These are phyloP conservation scores for Phylloscopus trochilus DNA, from an alignment of 2,113 vertebrate species.

Conservation along the genomic window DNA sequence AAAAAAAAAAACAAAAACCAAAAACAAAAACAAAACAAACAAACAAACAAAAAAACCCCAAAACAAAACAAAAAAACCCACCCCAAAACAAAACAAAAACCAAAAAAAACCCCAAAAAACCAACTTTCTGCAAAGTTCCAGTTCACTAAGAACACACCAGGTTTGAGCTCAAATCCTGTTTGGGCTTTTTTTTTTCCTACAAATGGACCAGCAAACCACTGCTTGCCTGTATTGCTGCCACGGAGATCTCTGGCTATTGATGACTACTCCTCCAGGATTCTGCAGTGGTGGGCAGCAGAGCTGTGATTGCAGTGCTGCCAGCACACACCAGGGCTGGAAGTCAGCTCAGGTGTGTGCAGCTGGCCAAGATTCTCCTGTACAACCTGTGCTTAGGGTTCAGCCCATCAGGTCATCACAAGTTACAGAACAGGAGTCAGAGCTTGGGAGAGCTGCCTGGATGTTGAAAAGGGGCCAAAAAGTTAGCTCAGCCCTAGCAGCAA, in stretches of 20 bases:
- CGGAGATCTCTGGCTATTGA: background rate
- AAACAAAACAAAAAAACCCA: too few relatives aligned
- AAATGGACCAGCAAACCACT: background rate
- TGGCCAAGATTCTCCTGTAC: background rate
- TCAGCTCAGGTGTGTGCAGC: background rate
- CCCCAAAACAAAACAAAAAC: background rate
- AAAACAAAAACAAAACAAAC: too few relatives aligned
- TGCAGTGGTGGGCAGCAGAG: background rate
- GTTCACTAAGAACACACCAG: background rate
- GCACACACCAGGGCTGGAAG: background rate
- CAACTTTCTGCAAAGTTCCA: background rate
- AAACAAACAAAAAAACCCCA: too few relatives aligned
- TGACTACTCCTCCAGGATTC: background rate
- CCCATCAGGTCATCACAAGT: background rate
- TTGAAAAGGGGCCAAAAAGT: background rate
- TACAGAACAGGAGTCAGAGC: background rate
- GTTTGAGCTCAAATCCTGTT: background rate
- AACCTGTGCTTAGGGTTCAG: background rate
- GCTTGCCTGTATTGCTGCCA: background rate
- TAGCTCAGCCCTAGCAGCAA: background rate
- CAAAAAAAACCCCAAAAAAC: too few relatives aligned
- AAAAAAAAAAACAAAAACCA: background rate
- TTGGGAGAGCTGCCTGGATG: background rate
- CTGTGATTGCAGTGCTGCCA: background rate
- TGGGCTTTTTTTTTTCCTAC: background rate